These are phyloP conservation scores for Drosophila trapezifrons DNA, from an alignment of 1,140 invertebrate genomes.

Conservation along the genomic window DNA sequence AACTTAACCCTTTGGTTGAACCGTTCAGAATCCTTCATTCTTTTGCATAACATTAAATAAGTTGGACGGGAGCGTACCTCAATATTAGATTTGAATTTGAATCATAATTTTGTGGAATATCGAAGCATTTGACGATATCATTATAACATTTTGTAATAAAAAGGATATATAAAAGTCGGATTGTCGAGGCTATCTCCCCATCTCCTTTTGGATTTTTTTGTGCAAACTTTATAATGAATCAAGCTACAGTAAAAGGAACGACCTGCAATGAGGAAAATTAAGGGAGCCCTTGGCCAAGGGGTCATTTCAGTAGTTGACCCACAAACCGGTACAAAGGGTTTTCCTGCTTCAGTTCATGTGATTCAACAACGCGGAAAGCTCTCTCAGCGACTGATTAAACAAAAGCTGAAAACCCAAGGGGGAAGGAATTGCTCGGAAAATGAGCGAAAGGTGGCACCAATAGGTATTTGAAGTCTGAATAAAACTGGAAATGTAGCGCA, in stretches of 20 bases:
- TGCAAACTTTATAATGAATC: conserved; percentile 23
- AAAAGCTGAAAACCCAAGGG: conserved; percentile 49
- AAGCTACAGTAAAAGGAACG: conserved; percentile 28
- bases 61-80: not conserved
- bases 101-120: no score
- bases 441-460: conserved; percentile 36
- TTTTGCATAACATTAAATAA: no score
- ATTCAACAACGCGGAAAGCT: conserved; percentile 41
- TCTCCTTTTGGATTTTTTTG: conserved; percentile 25
- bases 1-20: no score
- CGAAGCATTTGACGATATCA: no score
- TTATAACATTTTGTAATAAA: not conserved
- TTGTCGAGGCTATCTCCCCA: not conserved
- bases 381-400: conserved; percentile 57
- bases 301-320: conserved; percentile 61
- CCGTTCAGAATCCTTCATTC: no score
- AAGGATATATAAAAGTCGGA: not conserved
- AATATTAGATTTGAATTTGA: not conserved
- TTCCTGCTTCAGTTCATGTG: conserved; percentile 20
- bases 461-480: not conserved
- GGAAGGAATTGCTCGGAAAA: conserved; percentile 23
- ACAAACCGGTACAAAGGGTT: conserved; percentile 58
- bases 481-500: conserved; percentile 3
- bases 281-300: conserved; percentile 34
- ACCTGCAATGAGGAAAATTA: conserved; percentile 18